Conservation (phyloP, 2,888 invertebrate species). For the Tetramorium bicarinatum region DNA sequence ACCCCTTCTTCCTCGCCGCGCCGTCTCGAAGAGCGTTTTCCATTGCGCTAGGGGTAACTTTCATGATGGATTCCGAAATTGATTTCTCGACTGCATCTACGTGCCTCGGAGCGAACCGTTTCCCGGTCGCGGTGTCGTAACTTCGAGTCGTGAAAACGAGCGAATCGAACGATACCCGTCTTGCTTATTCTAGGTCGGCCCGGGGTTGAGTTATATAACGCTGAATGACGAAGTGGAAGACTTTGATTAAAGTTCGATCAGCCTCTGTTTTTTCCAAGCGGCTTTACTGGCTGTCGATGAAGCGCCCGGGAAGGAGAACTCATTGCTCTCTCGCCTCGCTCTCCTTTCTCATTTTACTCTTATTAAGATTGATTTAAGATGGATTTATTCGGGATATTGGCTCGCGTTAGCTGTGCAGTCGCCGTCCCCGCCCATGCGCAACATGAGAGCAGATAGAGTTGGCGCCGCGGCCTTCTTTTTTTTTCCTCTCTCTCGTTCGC, state of each 20-base stretch:
- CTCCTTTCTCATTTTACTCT: conserved; percentile 31
- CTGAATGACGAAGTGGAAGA: conserved; percentile 48
- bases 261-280: conserved; percentile 42
- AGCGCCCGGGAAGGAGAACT: conserved; percentile 33
- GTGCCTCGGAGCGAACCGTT: conserved; percentile 54
- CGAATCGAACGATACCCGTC: conserved; percentile 57
- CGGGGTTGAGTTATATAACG: conserved; percentile 39
- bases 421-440: not conserved
- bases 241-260: conserved; percentile 57
- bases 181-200: conserved; percentile 51
- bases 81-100: conserved; percentile 60
- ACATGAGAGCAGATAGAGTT: conserved; percentile 11
- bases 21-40: conserved; percentile 42
- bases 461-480: not conserved
- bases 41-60: conserved; percentile 38
- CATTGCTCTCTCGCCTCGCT: conserved; percentile 13
- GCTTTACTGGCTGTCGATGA: conserved; percentile 49
- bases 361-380: conserved; percentile 52
- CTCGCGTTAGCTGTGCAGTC: conserved; percentile 23
- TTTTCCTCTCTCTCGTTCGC: not conserved
- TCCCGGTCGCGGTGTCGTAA: conserved; percentile 55
- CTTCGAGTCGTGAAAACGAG: conserved; percentile 62
- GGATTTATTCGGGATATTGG: conserved; percentile 50
- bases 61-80: conserved; percentile 67
- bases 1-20: not conserved